These are phyloP conservation scores for Hyalella azteca DNA, from an alignment of 2,888 invertebrate genomes.

Conservation along the genomic window DNA sequence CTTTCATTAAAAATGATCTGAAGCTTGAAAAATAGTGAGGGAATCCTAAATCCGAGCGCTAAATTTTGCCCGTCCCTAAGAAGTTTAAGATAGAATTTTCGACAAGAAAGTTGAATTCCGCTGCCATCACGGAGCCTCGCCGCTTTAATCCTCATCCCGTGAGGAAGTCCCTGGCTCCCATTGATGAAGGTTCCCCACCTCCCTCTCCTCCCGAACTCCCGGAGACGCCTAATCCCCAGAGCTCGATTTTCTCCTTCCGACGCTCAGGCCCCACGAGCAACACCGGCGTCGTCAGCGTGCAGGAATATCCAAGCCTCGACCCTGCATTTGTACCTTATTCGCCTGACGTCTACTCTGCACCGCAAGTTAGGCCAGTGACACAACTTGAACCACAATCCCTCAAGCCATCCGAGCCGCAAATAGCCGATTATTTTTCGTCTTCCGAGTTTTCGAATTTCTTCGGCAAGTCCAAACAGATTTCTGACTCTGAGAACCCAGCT, in stretches of 20 bases:
- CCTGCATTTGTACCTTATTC: background rate
- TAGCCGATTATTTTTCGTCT: too few relatives aligned
- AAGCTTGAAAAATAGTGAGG: background rate
- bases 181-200: background rate
- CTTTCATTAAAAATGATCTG: background rate
- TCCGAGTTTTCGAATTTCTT: too few relatives aligned
- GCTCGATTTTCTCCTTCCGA: background rate
- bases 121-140: constrained; percentile 33
- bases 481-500: too few relatives aligned
- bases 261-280: background rate
- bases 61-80: too few relatives aligned
- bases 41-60: too few relatives aligned
- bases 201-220: constrained; percentile 22
- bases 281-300: background rate
- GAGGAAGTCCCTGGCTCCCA: constrained; percentile 6
- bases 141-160: background rate
- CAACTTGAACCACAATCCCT: background rate
- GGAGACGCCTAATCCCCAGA: background rate
- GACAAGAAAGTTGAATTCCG: background rate
- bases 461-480: too few relatives aligned
- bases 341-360: background rate
- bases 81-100: background rate
- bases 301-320: background rate
- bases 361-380: background rate
- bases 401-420: too few relatives aligned